These are phyloP conservation scores for Lasaia peninsularis DNA, from an alignment of 1,140 invertebrate genomes.

Conservation along the genomic window DNA sequence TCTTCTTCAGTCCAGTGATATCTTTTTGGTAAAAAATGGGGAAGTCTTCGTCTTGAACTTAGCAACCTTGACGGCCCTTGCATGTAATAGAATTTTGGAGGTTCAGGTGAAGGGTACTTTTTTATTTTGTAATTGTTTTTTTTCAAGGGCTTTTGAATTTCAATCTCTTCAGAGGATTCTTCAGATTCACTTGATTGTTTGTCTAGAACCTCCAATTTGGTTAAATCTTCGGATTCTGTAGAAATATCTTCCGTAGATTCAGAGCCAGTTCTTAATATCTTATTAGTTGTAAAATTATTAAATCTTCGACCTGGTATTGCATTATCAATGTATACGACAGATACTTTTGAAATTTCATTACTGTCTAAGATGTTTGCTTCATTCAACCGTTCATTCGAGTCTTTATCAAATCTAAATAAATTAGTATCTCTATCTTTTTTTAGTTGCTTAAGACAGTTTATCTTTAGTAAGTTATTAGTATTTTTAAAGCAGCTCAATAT, in stretches of 20 bases:
- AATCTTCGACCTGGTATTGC: neutral
- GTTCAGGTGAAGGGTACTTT: neutral
- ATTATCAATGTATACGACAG: neutral
- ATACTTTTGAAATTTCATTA: neutral
- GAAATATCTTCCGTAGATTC: neutral
- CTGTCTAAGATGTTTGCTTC: neutral
- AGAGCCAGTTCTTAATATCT: neutral
- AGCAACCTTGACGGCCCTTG: conserved; percentile 26
- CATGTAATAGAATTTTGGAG: conserved; percentile 24
- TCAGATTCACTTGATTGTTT: conserved; percentile 8
- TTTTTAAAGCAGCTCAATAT: neutral
- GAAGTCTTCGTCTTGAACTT: conserved; percentile 29
- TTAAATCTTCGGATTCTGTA: neutral
- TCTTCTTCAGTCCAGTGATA: conserved; percentile 40
- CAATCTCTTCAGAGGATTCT: conserved; percentile 2
- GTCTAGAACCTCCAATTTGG: neutral
- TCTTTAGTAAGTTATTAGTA: neutral
- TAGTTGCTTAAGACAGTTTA: neutral
- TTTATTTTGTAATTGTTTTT: conserved; percentile 12
- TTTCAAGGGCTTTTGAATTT: conserved; percentile 5
- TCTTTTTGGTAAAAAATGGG: conserved; percentile 42
- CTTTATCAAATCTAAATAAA: neutral
- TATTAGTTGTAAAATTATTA: neutral
- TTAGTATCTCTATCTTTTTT: neutral
- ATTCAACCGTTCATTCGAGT: neutral